phyloP scores from a whole-genome alignment of 2,113 vertebrate species.

The Pagrus major region DNA sequence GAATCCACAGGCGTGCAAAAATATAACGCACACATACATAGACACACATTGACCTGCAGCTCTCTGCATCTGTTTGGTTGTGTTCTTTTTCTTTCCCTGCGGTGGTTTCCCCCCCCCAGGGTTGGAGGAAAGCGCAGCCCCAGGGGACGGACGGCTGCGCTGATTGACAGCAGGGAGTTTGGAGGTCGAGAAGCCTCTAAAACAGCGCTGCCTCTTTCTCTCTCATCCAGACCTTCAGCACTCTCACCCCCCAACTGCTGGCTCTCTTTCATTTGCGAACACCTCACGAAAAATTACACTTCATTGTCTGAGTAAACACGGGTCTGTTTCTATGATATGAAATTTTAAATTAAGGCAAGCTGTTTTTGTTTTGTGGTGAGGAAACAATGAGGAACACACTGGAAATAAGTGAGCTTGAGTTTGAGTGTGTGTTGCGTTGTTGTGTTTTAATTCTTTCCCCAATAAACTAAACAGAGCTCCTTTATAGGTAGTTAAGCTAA shows the following conservation, averaged over 20 bases:
- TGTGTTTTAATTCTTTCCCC: conserved; percentile 69
- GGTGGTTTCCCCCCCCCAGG: conserved; percentile 32
- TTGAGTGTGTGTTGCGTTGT: conserved; percentile 22
- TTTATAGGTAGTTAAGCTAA: conserved; percentile 72
- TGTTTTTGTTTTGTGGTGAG: conserved; percentile 44
- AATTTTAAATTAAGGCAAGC: conserved; percentile 45
- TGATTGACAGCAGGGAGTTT: conserved; percentile 84
- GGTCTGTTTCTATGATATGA: conserved; percentile 46
- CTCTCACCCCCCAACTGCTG: conserved; percentile 57
- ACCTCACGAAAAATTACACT: conserved; percentile 17
- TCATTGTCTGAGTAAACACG: conserved; percentile 23
- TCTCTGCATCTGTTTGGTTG: conserved; percentile 82
- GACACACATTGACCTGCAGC: conserved; percentile 74
- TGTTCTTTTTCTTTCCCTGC: conserved; percentile 72
- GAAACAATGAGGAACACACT: conserved; percentile 49
- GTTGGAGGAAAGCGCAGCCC: conserved; percentile 72
- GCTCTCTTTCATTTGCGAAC: conserved; percentile 58
- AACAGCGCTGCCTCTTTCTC: conserved; percentile 67
- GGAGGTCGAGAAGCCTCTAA: conserved; percentile 78
- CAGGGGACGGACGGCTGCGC: conserved; percentile 67
- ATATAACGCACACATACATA: conserved; percentile 21
- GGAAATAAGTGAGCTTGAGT: conserved; percentile 44
- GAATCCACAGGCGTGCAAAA: conserved; percentile 66
- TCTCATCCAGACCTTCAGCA: conserved; percentile 64
- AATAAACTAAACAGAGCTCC: conserved; percentile 67